Base-by-base conservation (phyloP, 1,140 invertebrate genomes). In the Colletes gigas region DNA sequence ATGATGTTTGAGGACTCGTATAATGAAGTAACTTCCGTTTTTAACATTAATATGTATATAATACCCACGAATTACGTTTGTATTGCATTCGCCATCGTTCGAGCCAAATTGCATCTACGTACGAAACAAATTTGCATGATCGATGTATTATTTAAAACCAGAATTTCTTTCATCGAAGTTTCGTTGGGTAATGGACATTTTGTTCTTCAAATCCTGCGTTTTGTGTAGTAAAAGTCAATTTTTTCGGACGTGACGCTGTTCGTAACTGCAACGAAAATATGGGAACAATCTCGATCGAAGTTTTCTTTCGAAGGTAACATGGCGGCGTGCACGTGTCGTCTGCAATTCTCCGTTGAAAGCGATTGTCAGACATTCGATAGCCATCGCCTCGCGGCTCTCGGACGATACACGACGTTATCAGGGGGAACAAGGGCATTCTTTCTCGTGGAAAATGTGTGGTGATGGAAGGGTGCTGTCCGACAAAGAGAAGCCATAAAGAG, bases 401-500 rank as follows among this genome's bases (percentile, higher is more conserved):
- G 15, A 59, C 50, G 9, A 57, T 74, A 17, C 17, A 41, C 17
- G 21, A 66, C 15, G 44, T 68, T 4, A 14, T 12, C 10, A 14
- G 55, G 19, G 12, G 15, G 57, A 55, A 41, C 60, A 10, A 8
- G 3, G n/a, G 3, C 47, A 19, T 12, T 50, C 30, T 15, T 21
- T 44, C 9, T 41, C 15, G 50, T 17, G n/a, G 15, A 73, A 21
- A 54, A 86, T 86, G 65, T 44, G 44, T 19, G 47, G 47, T 44
- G 10, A 87, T 87, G 82, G 78, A 87, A 21, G 57, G 55, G 4
- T 3, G 5, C 59, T 0, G 19, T 9, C 21, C 15, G 15, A 83
- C 50, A 7, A 81, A 59, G 14, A 17, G n/a, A 9, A 74, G 60
- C 44, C 95, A 95, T 86, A 94, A 92, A 84, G 92, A 94, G 89